Conservation (phyloP, 1,140 invertebrate genomes). For the Dendrolimus punctatus region DNA sequence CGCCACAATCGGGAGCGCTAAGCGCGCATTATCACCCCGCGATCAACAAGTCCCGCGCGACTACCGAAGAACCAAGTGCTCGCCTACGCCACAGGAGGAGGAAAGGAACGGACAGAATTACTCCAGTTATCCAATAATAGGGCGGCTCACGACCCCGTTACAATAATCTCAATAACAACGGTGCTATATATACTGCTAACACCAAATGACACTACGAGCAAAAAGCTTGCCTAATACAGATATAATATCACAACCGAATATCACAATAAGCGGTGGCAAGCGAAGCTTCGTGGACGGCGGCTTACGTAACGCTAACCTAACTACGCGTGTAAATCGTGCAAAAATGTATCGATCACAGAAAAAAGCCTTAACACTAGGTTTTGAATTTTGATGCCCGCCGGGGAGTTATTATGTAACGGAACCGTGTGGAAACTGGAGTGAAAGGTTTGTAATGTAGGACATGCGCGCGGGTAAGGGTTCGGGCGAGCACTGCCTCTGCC, state of each 20-base stretch:
- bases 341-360: constrained; percentile 67
- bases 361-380: constrained; percentile 60
- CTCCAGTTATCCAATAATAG: constrained; percentile 42
- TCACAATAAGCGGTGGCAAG: constrained; percentile 68
- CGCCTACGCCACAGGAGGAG: constrained; percentile 27
- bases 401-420: constrained; percentile 57
- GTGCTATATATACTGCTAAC: constrained; percentile 3
- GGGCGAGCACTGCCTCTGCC: constrained; percentile 58
- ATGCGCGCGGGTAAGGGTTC: constrained; percentile 59
- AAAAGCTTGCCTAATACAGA: constrained; percentile 60
- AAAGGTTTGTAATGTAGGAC: constrained; percentile 39
- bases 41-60: constrained; percentile 44
- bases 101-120: constrained; percentile 17
- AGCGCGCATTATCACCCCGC: constrained; percentile 41
- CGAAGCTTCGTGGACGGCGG: constrained; percentile 68
- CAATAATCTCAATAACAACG: constrained; percentile 15
- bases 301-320: constrained; percentile 64
- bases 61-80: constrained; percentile 16
- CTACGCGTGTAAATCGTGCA: constrained; percentile 59
- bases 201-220: constrained; percentile 39
- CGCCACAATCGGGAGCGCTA: constrained; percentile 70
- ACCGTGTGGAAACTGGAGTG: constrained; percentile 41
- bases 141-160: constrained; percentile 30
- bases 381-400: constrained; percentile 39
- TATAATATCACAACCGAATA: constrained; percentile 65